A percentile compares a stretch with the other conserved stretches of the same genome.
These are phyloP conservation scores for Eupithecia insigniata DNA, from an alignment of 2,888 invertebrate genomes.

Conservation along the genomic window DNA sequence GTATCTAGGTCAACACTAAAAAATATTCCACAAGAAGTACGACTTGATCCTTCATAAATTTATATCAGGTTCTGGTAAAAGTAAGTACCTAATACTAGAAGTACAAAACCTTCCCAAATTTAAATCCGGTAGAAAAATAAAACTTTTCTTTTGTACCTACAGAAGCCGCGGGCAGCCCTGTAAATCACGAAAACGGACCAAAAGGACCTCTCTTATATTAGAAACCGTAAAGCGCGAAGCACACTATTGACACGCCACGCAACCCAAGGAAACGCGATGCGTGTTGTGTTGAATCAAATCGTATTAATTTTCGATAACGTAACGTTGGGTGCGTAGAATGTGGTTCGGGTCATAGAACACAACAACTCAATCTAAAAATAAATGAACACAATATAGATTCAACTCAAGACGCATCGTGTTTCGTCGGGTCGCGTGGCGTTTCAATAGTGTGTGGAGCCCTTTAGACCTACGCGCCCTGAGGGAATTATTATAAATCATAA, in stretches of 20 bases:
- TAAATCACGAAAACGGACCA: conserved; percentile 10
- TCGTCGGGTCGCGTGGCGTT: not conserved
- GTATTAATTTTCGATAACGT: not conserved
- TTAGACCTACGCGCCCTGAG: conserved; percentile 12
- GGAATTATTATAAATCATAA: conserved; percentile 33
- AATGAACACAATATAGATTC: too few relatives aligned
- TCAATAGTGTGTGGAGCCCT: not conserved
- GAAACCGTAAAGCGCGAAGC: not conserved
- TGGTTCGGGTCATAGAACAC: not conserved
- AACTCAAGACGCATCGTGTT: not conserved
- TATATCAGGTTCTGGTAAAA: not conserved
- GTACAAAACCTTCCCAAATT: not conserved
- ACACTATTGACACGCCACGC: not conserved
- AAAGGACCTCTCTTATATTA: conserved; percentile 8
- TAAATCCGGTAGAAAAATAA: not conserved
- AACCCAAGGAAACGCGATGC: not conserved
- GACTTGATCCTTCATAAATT: not conserved
- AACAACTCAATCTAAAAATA: too few relatives aligned
- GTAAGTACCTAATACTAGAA: too few relatives aligned
- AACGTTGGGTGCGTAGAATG: too few relatives aligned
- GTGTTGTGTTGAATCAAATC: not conserved
- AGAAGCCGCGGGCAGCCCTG: not conserved
- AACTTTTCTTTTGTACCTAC: not conserved
- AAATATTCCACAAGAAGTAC: not conserved
- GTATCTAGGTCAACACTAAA: not conserved